phyloP scores from a whole-genome alignment of 2,888 invertebrate species.

The Sarcophaga carnaria region DNA sequence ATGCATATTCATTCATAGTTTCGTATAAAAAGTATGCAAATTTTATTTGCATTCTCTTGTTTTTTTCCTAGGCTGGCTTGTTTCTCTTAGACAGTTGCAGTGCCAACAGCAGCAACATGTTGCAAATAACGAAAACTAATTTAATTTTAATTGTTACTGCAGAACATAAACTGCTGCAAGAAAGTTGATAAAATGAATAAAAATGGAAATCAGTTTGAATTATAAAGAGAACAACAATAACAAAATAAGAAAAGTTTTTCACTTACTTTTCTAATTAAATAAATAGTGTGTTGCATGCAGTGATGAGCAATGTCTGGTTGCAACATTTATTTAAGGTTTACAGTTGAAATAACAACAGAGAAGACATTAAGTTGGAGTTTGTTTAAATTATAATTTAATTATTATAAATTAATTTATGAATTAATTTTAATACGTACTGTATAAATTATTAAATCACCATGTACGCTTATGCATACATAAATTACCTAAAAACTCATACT shows the following conservation, averaged over 20 bases:
- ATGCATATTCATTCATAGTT: too few species aligned
- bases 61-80: too few species aligned
- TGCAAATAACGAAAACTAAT: slow-evolving; percentile 30
- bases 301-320: neutral
- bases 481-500: too few species aligned
- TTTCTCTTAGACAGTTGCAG: too few species aligned
- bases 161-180: neutral
- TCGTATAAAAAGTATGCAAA: neutral
- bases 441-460: too few species aligned
- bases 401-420: too few species aligned
- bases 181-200: neutral
- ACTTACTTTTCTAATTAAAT: neutral
- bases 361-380: neutral
- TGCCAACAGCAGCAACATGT: slow-evolving; percentile 17
- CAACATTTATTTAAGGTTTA: neutral
- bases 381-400: too few species aligned
- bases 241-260: neutral
- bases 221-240: neutral
- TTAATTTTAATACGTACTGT: too few species aligned
- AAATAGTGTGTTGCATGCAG: neutral
- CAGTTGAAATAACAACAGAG: neutral
- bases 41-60: neutral
- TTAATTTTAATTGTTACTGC: slow-evolving; percentile 33
- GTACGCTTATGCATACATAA: too few species aligned
- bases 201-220: too few species aligned